Conservation (phyloP, 2,797 vertebrate species). For the Spinibarbus caldwelli region DNA sequence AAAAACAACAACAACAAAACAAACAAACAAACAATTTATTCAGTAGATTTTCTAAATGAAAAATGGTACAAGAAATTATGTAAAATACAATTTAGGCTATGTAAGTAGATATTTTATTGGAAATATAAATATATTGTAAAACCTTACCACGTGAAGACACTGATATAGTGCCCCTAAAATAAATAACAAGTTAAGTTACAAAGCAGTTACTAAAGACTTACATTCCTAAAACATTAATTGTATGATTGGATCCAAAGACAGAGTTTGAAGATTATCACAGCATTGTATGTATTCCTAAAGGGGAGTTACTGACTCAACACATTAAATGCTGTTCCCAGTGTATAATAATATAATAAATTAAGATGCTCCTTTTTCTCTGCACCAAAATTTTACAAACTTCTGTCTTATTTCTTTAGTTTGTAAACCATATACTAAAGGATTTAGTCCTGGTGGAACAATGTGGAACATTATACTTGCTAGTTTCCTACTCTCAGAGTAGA, state of each 20-base stretch:
- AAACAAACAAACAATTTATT: not conserved
- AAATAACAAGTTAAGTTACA: not conserved
- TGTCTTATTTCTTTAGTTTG: conserved; percentile 59
- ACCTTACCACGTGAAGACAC: not conserved
- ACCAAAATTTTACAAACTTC: conserved; percentile 45
- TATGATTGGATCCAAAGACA: not conserved
- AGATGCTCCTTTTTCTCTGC: not conserved
- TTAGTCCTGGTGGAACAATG: conserved; percentile 55
- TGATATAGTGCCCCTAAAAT: not conserved
- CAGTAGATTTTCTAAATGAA: not conserved
- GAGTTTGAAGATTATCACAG: not conserved
- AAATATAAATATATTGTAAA: not conserved
- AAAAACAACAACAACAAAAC: no score
- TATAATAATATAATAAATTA: not conserved
- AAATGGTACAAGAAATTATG: not conserved
- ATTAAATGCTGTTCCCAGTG: not conserved
- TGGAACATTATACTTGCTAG: conserved; percentile 57
- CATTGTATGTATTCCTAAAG: not conserved
- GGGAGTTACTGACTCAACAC: not conserved
- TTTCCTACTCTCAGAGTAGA: conserved; percentile 54
- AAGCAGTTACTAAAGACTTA: not conserved
- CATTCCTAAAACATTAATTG: not conserved
- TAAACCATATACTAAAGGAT: conserved; percentile 64
- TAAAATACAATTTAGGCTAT: not conserved
- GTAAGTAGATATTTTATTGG: not conserved